phyloP scores from a whole-genome alignment of 2,888 invertebrate genomes.

The Drosophila flavopinicola region DNA sequence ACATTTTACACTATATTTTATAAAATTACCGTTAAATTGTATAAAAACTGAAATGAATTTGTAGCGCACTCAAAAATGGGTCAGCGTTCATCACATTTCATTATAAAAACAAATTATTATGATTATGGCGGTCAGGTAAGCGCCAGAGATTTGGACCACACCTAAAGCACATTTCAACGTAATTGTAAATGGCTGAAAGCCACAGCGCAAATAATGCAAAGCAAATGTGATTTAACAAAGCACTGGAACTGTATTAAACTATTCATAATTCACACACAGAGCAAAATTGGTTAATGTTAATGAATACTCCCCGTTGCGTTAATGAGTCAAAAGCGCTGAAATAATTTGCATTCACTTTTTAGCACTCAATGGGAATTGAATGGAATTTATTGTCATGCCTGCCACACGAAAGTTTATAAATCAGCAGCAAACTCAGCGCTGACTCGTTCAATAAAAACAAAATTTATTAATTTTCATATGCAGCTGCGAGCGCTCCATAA shows the following conservation, averaged over 20 bases:
- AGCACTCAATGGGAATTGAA: conserved; percentile 46
- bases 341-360: conserved; percentile 77
- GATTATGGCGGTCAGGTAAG: conserved; percentile 29
- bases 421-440: conserved; percentile 42
- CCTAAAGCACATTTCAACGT: conserved; percentile 41
- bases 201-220: conserved; percentile 19
- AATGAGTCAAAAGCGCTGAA: conserved; percentile 77
- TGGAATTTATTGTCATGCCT: conserved; percentile 63
- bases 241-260: conserved; percentile 51
- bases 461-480: conserved; percentile 35
- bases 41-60: conserved; percentile 3
- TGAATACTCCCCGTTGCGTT: conserved; percentile 74
- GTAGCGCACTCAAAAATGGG: conserved; percentile 39
- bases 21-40: neutral
- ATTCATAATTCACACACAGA: conserved; percentile 56
- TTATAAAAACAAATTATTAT: conserved; percentile 40
- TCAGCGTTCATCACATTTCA: conserved; percentile 45
- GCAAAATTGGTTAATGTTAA: conserved; percentile 68
- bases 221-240: conserved; percentile 44
- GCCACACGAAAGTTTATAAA: conserved; percentile 59
- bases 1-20: neutral
- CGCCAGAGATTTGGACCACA: conserved; percentile 49
- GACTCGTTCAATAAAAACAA: conserved; percentile 36
- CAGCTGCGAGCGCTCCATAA: conserved; percentile 20
- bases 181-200: conserved; percentile 34